These are phyloP conservation scores for Anniella stebbinsi DNA, from an alignment of 2,797 vertebrate genomes.

Conservation along the genomic window DNA sequence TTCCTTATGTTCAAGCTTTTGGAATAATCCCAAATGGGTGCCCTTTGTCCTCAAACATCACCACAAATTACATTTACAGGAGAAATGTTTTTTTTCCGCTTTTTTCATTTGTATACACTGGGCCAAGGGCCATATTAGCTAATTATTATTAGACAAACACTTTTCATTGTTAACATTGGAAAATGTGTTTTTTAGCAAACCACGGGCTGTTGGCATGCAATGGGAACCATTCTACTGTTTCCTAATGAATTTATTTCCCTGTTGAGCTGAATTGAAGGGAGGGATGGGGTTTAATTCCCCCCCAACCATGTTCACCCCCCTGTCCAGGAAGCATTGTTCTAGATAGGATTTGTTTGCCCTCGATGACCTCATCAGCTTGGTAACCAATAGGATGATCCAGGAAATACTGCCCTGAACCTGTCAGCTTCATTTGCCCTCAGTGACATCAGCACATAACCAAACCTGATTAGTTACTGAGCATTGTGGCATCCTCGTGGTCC, in stretches of 20 bases:
- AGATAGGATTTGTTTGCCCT: not conserved
- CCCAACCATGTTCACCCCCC: not conserved
- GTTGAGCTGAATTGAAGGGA: not conserved
- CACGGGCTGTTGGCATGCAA: slow-evolving; percentile 73
- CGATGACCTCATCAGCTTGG: not conserved
- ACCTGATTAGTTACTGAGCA: not conserved
- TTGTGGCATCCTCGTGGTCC: not conserved
- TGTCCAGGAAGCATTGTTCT: not conserved
- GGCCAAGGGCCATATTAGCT: slow-evolving; percentile 48
- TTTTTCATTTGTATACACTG: slow-evolving; percentile 42
- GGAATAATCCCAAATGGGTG: slow-evolving; percentile 43
- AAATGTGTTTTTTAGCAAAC: slow-evolving; percentile 56
- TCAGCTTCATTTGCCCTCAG: not conserved
- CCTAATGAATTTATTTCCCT: slow-evolving; percentile 61
- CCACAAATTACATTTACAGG: not conserved
- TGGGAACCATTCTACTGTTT: slow-evolving; percentile 63
- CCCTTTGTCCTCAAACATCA: slow-evolving; percentile 40
- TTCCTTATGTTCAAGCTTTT: slow-evolving; percentile 60
- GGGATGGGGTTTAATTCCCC: too few relatives aligned
- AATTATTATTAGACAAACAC: slow-evolving; percentile 68
- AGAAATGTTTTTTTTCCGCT: slow-evolving; percentile 1
- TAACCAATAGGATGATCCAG: not conserved
- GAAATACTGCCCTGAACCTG: not conserved
- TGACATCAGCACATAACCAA: not conserved
- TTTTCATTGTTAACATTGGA: slow-evolving; percentile 58